A percentile compares a stretch with the other conserved stretches of the same genome.
phyloP scores from a whole-genome alignment of 2,888 invertebrate genomes.

The Agonopterix subpropinquella region DNA sequence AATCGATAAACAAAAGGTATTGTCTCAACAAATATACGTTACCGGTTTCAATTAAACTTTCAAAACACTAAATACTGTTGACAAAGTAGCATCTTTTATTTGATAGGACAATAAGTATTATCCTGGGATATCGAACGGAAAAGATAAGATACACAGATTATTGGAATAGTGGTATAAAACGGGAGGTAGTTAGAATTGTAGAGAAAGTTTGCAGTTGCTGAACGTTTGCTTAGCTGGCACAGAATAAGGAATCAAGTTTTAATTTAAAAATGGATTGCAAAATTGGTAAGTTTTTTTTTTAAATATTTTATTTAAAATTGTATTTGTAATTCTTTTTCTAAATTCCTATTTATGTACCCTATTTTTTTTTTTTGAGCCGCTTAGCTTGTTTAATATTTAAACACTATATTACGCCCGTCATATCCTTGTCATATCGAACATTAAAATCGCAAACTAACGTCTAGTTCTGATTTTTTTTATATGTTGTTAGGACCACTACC shows the following conservation, averaged over 20 bases:
- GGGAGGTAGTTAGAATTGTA: slow-evolving; percentile 1
- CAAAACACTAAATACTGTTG: neutral
- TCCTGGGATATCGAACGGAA: slow-evolving; percentile 5
- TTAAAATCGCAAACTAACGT: too few relatives aligned
- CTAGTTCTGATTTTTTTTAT: too few relatives aligned
- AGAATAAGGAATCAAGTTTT: too few relatives aligned
- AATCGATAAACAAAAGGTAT: neutral
- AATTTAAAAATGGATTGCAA: slow-evolving; percentile 25
- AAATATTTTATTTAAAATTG: too few relatives aligned
- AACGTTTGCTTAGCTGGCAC: neutral
- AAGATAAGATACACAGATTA: slow-evolving; percentile 3
- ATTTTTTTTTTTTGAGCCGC: too few relatives aligned
- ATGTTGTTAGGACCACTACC: too few relatives aligned
- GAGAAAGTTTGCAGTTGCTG: slow-evolving; percentile 6
- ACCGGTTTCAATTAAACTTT: neutral
- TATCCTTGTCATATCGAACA: too few relatives aligned
- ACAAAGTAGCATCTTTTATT: neutral
- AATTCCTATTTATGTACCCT: too few relatives aligned
- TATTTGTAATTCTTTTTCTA: too few relatives aligned
- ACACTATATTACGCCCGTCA: too few relatives aligned
- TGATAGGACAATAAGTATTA: neutral
- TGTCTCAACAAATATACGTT: neutral
- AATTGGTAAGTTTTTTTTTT: slow-evolving; percentile 30
- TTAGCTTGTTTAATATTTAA: too few relatives aligned
- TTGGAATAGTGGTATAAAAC: slow-evolving; percentile 4